Conservation (phyloP, 2,797 vertebrate species). For the Staurois parvus region DNA sequence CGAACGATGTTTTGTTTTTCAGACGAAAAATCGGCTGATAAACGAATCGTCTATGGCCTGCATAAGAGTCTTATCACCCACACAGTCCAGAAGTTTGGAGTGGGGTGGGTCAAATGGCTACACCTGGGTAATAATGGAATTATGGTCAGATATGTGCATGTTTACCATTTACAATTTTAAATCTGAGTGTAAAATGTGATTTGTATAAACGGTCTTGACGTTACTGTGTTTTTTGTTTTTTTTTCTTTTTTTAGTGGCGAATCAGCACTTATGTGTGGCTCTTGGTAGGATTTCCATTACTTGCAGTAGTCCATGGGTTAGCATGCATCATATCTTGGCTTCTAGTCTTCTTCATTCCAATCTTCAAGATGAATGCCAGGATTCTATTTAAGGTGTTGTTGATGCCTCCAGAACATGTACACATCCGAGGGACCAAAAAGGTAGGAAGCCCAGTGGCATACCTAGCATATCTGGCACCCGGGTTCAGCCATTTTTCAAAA, state of each 20-base stretch:
- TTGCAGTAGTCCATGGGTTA: conserved; percentile 77
- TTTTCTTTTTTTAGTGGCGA: conserved; percentile 64
- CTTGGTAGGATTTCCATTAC: conserved; percentile 77
- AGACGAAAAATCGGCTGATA: too few relatives aligned
- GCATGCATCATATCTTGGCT: conserved; percentile 82
- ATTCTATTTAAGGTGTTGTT: conserved; percentile 73
- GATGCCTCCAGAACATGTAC: conserved; percentile 75
- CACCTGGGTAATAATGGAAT: too few relatives aligned
- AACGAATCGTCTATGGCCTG: too few relatives aligned
- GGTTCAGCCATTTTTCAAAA: background rate
- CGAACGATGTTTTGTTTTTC: too few relatives aligned
- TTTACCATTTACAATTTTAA: background rate
- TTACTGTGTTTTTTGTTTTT: rapidly evolving
- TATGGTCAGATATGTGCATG: too few relatives aligned
- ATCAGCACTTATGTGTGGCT: conserved; percentile 74
- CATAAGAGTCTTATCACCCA: too few relatives aligned
- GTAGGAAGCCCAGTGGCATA: background rate
- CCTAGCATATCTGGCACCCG: too few relatives aligned
- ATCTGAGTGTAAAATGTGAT: background rate
- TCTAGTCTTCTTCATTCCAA: conserved; percentile 81
- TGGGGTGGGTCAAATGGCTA: too few relatives aligned
- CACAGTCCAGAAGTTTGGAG: too few relatives aligned
- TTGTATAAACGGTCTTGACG: background rate
- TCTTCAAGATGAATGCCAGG: conserved; percentile 82
- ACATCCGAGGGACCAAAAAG: conserved; percentile 70